Percentiles rank a stretch among this genome's conserved stretches.
These are phyloP conservation scores for Prietella phreatophila DNA, from an alignment of 2,113 vertebrate genomes.

Conservation along the genomic window DNA sequence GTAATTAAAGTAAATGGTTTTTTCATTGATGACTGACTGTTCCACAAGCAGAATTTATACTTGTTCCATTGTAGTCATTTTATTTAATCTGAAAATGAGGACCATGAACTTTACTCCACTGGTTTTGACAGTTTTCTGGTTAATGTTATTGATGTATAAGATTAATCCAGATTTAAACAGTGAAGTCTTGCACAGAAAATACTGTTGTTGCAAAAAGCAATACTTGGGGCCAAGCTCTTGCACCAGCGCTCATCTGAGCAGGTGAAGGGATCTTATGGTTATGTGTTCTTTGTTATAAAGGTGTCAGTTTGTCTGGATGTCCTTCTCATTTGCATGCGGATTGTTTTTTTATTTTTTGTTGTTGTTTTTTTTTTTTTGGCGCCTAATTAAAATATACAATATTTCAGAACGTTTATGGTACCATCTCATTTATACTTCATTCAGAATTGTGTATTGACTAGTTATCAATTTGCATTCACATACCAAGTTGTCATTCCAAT, in stretches of 20 bases:
- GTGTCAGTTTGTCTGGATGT: conserved; percentile 18
- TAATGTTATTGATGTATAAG: not conserved
- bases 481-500: not conserved
- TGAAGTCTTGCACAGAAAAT: conserved; percentile 12
- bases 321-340: conserved; percentile 33
- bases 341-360: not conserved
- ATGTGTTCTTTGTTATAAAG: not conserved
- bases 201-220: not conserved
- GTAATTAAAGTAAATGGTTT: not conserved
- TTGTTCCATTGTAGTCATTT: not conserved
- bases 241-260: not conserved
- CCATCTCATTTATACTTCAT: conserved; percentile 5
- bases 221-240: conserved; percentile 15
- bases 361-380: too few relatives aligned
- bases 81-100: not conserved
- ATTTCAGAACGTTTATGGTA: not conserved
- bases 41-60: not conserved
- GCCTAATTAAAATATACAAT: conserved; percentile 30
- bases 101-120: not conserved
- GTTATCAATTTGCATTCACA: not conserved
- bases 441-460: not conserved
- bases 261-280: not conserved
- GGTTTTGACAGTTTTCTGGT: not conserved
- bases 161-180: not conserved
- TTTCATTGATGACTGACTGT: not conserved